Evolutionary conservation across 2,888 invertebrate genomes (phyloP).

Genomic region (Malacosoma neustria): DNA sequence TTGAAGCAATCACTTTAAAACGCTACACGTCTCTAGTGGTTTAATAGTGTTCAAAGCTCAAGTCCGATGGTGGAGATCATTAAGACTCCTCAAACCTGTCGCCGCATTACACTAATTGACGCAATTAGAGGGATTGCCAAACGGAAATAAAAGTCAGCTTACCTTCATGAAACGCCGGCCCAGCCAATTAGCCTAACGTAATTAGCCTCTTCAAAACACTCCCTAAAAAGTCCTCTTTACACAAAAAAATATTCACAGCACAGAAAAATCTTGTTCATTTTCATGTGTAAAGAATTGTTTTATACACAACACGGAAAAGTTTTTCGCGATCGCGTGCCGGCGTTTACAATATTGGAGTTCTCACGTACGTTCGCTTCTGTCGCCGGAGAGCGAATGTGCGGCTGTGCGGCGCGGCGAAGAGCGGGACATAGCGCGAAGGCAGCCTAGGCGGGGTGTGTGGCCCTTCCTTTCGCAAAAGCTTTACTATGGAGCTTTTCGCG

Average conservation of each 20-base stretch:
- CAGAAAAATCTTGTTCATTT: slow-evolving; percentile 46
- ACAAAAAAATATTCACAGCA: slow-evolving; percentile 49
- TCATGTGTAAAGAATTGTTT: slow-evolving; percentile 23
- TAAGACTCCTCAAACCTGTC: slow-evolving; percentile 70
- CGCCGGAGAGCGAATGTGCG: slow-evolving; percentile 58
- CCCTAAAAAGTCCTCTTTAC: slow-evolving; percentile 44
- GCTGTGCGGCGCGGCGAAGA: slow-evolving; percentile 32
- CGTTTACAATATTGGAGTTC: slow-evolving; percentile 1
- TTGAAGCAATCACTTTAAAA: not conserved
- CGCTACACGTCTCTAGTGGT: not conserved
- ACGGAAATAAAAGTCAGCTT: slow-evolving; percentile 74
- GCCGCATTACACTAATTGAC: slow-evolving; percentile 74
- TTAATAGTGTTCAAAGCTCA: slow-evolving; percentile 42
- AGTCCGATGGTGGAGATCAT: slow-evolving; percentile 50
- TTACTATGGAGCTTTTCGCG: slow-evolving; percentile 54
- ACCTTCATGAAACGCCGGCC: slow-evolving; percentile 73
- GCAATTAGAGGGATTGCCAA: slow-evolving; percentile 74
- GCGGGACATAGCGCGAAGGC: slow-evolving; percentile 17
- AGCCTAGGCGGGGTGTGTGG: slow-evolving; percentile 48
- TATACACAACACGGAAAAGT: slow-evolving; percentile 61
- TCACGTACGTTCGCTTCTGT: slow-evolving; percentile 39
- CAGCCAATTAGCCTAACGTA: slow-evolving; percentile 69
- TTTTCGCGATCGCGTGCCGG: slow-evolving; percentile 58
- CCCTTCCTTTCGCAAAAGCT: slow-evolving; percentile 62
- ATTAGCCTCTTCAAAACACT: slow-evolving; percentile 63